Conservation (phyloP, 2,113 vertebrate species). For the Helogale parvula region DNA sequence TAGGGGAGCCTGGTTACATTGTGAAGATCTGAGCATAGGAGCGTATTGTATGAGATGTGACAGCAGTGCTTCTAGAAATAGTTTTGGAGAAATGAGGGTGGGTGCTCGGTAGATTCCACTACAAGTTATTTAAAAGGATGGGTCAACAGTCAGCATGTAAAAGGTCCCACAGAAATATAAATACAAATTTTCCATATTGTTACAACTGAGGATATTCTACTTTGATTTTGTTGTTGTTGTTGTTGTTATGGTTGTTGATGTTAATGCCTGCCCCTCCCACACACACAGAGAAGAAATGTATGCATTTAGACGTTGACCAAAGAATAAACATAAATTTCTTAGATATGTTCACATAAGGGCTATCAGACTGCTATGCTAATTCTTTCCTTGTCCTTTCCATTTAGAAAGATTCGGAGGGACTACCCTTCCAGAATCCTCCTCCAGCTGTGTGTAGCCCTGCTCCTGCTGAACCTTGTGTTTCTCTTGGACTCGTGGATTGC, state of each 20-base stretch:
- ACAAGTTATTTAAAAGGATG: conserved; percentile 44
- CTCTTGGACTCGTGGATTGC: conserved; percentile 95
- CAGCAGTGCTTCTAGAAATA: conserved; percentile 20
- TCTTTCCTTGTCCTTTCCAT: conserved; percentile 58
- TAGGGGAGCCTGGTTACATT: conserved; percentile 23
- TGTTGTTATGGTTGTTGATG: neutral
- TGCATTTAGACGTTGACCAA: neutral
- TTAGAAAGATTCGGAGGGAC: conserved; percentile 94
- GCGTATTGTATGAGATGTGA: conserved; percentile 13
- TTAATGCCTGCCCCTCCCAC: neutral
- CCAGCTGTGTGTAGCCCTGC: conserved; percentile 92
- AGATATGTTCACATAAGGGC: neutral
- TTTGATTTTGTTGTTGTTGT: neutral
- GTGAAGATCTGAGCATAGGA: conserved; percentile 35
- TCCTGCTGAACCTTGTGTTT: conserved; percentile 93
- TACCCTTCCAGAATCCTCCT: conserved; percentile 98
- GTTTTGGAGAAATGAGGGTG: neutral
- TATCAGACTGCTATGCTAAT: conserved; percentile 37
- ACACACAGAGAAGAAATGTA: conserved; percentile 20
- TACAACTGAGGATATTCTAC: neutral
- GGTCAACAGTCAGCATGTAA: neutral
- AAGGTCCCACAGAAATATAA: neutral
- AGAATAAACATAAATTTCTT: conserved; percentile 47
- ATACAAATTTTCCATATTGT: neutral
- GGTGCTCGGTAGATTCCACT: neutral